Evolutionary conservation across 2,113 vertebrate genomes (phyloP).

Genomic region (Ochotona curzoniae): DNA sequence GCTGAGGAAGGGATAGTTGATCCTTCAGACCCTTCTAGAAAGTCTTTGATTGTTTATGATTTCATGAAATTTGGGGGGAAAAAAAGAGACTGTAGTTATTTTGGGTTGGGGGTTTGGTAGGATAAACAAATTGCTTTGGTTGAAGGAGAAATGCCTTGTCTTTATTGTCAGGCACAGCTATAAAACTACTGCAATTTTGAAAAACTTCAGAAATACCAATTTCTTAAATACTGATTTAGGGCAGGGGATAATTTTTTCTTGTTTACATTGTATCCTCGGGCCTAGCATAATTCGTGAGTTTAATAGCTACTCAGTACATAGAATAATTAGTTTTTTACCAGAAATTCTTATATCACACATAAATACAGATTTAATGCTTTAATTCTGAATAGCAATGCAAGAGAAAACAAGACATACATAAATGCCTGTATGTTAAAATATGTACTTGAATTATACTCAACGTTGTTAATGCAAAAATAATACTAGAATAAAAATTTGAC

Average conservation of each 20-base stretch:
- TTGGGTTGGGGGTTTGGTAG: neutral
- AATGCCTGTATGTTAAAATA: constrained; percentile 6
- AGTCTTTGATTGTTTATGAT: neutral
- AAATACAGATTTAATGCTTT: neutral
- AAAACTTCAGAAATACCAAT: neutral
- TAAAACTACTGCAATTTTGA: neutral
- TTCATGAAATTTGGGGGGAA: constrained; percentile 12
- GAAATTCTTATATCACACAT: neutral
- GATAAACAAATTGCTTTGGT: constrained; percentile 33
- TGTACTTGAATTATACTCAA: neutral
- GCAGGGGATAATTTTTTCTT: neutral
- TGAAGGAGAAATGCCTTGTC: neutral
- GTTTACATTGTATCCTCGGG: neutral
- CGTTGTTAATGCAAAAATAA: constrained; percentile 37
- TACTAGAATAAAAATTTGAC: constrained; percentile 26
- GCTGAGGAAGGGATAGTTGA: constrained; percentile 9
- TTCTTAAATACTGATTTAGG: constrained; percentile 8
- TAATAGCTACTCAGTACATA: neutral
- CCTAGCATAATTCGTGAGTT: neutral
- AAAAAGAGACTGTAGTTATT: neutral
- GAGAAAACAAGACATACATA: neutral
- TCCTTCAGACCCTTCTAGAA: constrained; percentile 11
- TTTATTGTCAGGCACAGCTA: neutral
- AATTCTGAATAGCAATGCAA: constrained; percentile 9
- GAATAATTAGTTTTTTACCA: constrained; percentile 10